These are phyloP conservation scores for Argentina silus DNA, from an alignment of 2,797 vertebrate species.

Conservation along the genomic window DNA sequence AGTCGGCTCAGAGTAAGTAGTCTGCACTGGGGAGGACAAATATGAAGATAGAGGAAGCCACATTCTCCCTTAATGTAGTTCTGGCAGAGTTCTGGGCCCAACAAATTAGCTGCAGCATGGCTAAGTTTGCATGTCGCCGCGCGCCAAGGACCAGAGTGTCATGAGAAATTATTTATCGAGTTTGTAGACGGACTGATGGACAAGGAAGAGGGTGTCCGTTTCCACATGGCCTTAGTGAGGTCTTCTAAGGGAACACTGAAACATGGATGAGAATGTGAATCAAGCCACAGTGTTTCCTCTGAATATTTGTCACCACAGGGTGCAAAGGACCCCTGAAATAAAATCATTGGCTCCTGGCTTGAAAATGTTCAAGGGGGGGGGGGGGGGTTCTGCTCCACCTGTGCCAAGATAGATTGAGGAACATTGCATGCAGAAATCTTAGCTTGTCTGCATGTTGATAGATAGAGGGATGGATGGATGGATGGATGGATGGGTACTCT, in stretches of 20 bases:
- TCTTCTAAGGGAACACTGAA: conserved; percentile 4
- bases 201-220: conserved; percentile 10
- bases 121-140: conserved; percentile 21
- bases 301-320: no score
- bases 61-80: neutral
- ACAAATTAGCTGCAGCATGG: conserved; percentile 19
- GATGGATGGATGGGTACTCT: neutral
- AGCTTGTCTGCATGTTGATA: neutral
- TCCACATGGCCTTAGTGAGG: neutral
- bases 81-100: conserved; percentile 1
- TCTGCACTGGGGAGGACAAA: neutral
- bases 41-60: neutral
- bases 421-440: neutral
- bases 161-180: conserved; percentile 28
- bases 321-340: no score
- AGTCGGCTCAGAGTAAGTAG: conserved; percentile 2
- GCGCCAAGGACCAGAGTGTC: conserved; percentile 17
- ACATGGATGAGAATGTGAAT: no score
- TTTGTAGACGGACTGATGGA: conserved; percentile 11
- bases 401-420: neutral
- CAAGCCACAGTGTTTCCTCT: no score
- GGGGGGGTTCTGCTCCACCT: neutral
- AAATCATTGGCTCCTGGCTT: no score
- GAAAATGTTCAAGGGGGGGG: neutral
- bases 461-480: conserved; percentile 7